Percentiles rank a stretch among this genome's conserved stretches.
Conservation (phyloP, 2,888 invertebrate genomes). For the Laspeyria flexula region DNA sequence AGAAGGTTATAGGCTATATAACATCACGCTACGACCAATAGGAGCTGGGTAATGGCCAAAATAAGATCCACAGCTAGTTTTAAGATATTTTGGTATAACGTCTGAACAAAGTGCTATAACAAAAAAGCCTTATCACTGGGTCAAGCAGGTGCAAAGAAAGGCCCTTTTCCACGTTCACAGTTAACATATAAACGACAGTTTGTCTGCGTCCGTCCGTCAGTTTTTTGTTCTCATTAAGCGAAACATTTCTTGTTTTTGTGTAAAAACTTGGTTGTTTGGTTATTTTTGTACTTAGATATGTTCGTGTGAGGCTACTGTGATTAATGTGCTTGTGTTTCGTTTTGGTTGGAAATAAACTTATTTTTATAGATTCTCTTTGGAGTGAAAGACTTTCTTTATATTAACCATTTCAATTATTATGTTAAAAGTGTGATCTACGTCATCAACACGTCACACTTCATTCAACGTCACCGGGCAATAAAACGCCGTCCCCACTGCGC, state of each 20-base stretch:
- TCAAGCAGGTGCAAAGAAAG: constrained; percentile 12
- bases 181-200: constrained; percentile 44
- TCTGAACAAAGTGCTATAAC: neutral
- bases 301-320: neutral
- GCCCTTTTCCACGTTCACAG: constrained; percentile 10
- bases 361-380: neutral
- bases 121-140: neutral
- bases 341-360: neutral
- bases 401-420: no score
- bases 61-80: no score
- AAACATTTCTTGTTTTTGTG: constrained; percentile 17
- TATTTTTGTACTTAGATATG: neutral
- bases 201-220: constrained; percentile 48
- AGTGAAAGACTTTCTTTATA: no score
- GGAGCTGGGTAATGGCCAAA: no score
- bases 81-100: no score
- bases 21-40: no score
- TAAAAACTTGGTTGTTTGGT: constrained; percentile 22
- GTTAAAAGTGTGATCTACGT: no score
- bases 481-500: no score
- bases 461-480: no score
- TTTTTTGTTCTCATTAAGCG: constrained; percentile 58
- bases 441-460: no score
- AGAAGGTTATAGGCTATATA: no score
- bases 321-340: neutral